phyloP scores from a whole-genome alignment of 2,888 invertebrate species.

The Drosophila sordidula region DNA sequence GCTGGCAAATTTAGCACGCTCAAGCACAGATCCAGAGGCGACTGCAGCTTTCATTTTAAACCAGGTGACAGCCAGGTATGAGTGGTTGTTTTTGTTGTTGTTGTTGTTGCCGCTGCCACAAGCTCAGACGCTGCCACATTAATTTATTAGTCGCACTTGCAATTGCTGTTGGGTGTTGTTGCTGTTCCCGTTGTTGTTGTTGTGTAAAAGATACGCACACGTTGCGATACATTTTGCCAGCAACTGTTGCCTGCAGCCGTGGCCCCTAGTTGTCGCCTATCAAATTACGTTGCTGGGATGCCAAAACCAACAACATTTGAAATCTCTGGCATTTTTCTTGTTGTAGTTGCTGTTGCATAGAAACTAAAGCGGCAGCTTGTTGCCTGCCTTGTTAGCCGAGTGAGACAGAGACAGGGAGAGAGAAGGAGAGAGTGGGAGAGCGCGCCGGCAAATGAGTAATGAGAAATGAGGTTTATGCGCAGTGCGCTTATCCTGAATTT shows the following conservation, averaged over 20 bases:
- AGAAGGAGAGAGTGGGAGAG: background rate
- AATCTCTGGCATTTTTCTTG: slow-evolving; percentile 42
- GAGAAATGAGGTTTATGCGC: slow-evolving; percentile 44
- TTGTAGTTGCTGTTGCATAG: slow-evolving; percentile 22
- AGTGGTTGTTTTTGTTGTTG: slow-evolving; percentile 43
- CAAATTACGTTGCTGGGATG: slow-evolving; percentile 65
- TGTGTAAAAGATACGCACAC: slow-evolving; percentile 72
- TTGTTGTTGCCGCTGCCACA: slow-evolving; percentile 44
- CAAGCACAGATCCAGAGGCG: slow-evolving; percentile 36
- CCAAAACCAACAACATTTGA: slow-evolving; percentile 51
- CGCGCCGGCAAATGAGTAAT: slow-evolving; percentile 33
- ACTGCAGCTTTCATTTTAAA: slow-evolving; percentile 69
- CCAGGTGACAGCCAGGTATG: slow-evolving; percentile 70
- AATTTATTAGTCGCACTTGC: slow-evolving; percentile 79
- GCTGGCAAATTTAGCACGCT: slow-evolving; percentile 75
- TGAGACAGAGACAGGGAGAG: background rate
- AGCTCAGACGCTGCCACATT: slow-evolving; percentile 65
- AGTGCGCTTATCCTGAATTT: slow-evolving; percentile 19
- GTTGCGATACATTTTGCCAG: slow-evolving; percentile 46
- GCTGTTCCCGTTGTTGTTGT: slow-evolving; percentile 15
- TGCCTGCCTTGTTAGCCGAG: slow-evolving; percentile 34
- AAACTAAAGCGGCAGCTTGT: slow-evolving; percentile 27
- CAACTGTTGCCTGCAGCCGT: slow-evolving; percentile 17
- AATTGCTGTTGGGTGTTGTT: slow-evolving; percentile 49
- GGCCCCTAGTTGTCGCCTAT: slow-evolving; percentile 69